These are phyloP conservation scores for Cyphomyrmex costatus DNA, from an alignment of 1,140 invertebrate genomes.

Conservation along the genomic window DNA sequence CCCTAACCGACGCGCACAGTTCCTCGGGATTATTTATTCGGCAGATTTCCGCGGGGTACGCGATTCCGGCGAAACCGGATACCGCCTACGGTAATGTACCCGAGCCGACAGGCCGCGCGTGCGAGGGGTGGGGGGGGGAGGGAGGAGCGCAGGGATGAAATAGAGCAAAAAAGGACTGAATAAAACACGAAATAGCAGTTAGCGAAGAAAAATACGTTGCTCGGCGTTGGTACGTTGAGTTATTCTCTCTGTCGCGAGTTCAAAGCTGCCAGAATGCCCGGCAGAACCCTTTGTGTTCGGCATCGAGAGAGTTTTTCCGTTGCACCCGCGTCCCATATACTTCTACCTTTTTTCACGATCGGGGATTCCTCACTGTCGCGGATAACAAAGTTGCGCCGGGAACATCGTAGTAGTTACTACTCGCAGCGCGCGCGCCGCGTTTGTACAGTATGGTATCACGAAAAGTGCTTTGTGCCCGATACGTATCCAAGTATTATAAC, in stretches of 20 bases:
- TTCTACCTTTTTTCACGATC: conserved; percentile 26
- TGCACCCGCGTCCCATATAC: conserved; percentile 41
- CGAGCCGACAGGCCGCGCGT: conserved; percentile 78
- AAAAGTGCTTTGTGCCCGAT: conserved; percentile 61
- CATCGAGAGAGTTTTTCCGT: conserved; percentile 67
- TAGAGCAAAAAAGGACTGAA: conserved; percentile 83
- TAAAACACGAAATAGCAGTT: conserved; percentile 81
- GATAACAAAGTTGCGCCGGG: conserved; percentile 61
- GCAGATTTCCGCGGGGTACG: conserved; percentile 83
- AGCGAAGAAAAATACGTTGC: conserved; percentile 78
- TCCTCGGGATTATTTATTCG: conserved; percentile 84
- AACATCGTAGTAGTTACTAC: conserved; percentile 57
- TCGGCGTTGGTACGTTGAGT: conserved; percentile 78
- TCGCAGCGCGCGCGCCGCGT: conserved; percentile 39
- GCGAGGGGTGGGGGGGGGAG: conserved; percentile 58
- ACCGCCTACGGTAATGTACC: conserved; percentile 84
- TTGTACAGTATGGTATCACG: conserved; percentile 44
- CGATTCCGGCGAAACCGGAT: conserved; percentile 83
- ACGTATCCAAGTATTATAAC: conserved; percentile 60
- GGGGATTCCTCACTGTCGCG: conserved; percentile 53
- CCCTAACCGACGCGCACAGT: conserved; percentile 66
- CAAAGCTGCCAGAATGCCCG: conserved; percentile 77
- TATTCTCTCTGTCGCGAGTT: conserved; percentile 82
- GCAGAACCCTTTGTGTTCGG: conserved; percentile 63
- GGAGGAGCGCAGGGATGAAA: conserved; percentile 75